A percentile compares a stretch with the other conserved stretches of the same genome.
Evolutionary conservation across 2,113 vertebrate species (phyloP).

Genomic region (Tupaia tana): DNA sequence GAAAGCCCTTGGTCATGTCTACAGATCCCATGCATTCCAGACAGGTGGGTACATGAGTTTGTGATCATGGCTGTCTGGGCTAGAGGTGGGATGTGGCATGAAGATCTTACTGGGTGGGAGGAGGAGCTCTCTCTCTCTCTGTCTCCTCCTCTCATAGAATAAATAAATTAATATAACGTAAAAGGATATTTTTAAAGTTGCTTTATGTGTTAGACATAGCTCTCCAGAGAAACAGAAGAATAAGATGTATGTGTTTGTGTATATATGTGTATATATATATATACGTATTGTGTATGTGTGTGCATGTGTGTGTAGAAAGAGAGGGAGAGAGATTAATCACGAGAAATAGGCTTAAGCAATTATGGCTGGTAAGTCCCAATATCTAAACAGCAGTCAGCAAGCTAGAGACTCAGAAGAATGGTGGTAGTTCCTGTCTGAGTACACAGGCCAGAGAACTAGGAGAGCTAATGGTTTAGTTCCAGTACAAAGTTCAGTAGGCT

Average conservation of each 20-base stretch:
- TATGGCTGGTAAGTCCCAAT: neutral
- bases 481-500: neutral
- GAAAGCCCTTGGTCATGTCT: no score
- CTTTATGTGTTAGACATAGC: neutral
- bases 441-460: neutral
- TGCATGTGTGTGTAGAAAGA: neutral
- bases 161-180: no score
- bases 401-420: neutral
- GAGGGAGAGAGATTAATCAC: neutral
- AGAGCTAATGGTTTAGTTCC: neutral
- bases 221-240: neutral
- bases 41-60: no score
- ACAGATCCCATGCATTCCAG: no score
- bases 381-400: neutral
- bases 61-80: no score
- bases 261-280: no score
- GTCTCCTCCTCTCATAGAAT: no score
- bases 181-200: no score
- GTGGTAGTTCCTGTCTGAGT: neutral
- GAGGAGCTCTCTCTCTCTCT: no score
- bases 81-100: no score
- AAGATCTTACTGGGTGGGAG: no score
- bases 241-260: neutral
- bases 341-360: neutral
- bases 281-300: neutral